phyloP scores from a whole-genome alignment of 64 coral and sea anemone species.

The Montipora capricornis region DNA sequence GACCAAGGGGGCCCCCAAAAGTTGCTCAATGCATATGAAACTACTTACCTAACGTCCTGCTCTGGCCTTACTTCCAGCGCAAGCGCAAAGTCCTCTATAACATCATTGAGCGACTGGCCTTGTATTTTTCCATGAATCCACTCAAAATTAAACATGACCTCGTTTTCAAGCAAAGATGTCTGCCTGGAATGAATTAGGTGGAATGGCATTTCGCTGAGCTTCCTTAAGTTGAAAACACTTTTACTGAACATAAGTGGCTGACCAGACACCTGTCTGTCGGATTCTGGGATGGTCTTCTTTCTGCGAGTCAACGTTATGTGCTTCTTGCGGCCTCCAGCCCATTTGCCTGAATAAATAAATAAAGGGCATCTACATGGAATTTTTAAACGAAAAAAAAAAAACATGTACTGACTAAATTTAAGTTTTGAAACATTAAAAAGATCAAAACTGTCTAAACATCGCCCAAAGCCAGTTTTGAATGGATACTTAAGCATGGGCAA shows the following conservation, averaged over 20 bases:
- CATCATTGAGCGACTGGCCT: slow-evolving; percentile 73
- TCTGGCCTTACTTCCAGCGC: slow-evolving; percentile 63
- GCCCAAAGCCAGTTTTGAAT: too few relatives aligned
- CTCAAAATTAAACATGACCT: slow-evolving; percentile 89
- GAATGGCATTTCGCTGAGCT: slow-evolving; percentile 83
- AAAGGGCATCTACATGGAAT: background rate
- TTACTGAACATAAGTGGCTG: slow-evolving; percentile 88
- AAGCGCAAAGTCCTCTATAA: slow-evolving; percentile 77
- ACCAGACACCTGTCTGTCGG: slow-evolving; percentile 79
- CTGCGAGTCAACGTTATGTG: slow-evolving; percentile 74
- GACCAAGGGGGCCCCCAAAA: too few relatives aligned
- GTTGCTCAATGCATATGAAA: background rate
- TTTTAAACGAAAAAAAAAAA: background rate
- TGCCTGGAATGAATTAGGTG: slow-evolving; percentile 67
- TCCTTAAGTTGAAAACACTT: slow-evolving; percentile 84
- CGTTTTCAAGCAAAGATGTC: background rate
- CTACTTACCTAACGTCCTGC: slow-evolving; percentile 63
- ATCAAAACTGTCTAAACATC: too few relatives aligned
- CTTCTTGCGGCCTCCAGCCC: slow-evolving; percentile 88
- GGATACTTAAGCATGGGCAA: too few relatives aligned
- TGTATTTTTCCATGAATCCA: slow-evolving; percentile 78
- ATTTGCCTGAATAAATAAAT: slow-evolving; percentile 36
- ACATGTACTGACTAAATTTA: too few relatives aligned
- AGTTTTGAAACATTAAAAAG: too few relatives aligned
- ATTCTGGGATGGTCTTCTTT: slow-evolving; percentile 84